A percentile compares a stretch with the other conserved stretches of the same genome.
phyloP scores from a whole-genome alignment of 1,140 invertebrate species.

The Pseudomyrmex gracilis region DNA sequence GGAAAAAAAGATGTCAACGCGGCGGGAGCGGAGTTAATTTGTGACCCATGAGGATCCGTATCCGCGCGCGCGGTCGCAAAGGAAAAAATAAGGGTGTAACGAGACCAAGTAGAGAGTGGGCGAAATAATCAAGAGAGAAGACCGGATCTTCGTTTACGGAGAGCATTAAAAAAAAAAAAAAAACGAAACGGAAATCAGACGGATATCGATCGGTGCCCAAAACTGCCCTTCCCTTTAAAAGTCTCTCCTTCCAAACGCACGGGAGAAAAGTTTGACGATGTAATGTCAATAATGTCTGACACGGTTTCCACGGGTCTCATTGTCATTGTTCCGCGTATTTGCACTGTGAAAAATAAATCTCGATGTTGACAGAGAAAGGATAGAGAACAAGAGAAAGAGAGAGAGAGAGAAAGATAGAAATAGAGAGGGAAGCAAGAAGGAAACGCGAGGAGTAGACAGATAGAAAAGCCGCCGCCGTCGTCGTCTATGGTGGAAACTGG shows the following conservation, averaged over 20 bases:
- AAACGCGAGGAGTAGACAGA: neutral
- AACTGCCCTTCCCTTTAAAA: neutral
- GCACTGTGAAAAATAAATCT: constrained; percentile 25
- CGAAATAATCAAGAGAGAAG: constrained; percentile 26
- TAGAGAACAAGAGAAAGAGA: no score
- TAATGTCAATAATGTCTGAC: constrained; percentile 53
- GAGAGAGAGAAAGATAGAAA: no score
- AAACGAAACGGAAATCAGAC: constrained; percentile 43
- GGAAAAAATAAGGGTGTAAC: neutral
- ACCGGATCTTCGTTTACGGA: constrained; percentile 29
- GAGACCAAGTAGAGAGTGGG: neutral
- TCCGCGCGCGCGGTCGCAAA: neutral
- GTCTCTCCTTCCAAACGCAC: neutral
- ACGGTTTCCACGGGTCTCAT: constrained; percentile 29
- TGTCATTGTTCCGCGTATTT: constrained; percentile 43
- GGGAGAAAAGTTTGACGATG: constrained; percentile 9
- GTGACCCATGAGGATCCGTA: constrained; percentile 13
- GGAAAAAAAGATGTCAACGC: constrained; percentile 58
- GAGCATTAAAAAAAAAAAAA: neutral
- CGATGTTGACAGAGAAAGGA: no score
- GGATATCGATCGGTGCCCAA: neutral
- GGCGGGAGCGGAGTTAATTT: constrained; percentile 61
- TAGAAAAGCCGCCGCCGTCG: constrained; percentile 29
- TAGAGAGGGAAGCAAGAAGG: neutral
- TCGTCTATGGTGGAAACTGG: constrained; percentile 36